phyloP scores from a whole-genome alignment of 1,140 invertebrate species.

The Drosophila athabasca region DNA sequence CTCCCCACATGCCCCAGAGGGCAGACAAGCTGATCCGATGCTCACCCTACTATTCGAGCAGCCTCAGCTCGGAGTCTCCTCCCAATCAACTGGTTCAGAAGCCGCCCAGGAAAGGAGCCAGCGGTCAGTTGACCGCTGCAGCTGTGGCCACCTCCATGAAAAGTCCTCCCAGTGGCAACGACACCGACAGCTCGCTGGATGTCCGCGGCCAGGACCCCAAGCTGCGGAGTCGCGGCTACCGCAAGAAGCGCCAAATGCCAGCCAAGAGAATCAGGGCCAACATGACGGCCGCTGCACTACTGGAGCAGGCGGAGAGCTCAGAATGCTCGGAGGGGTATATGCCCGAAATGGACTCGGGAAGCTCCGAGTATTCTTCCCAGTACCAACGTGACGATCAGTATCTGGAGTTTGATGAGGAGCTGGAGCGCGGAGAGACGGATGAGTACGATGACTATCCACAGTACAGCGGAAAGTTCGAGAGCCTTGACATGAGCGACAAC shows the following conservation, averaged over 20 bases:
- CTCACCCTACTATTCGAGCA: constrained; percentile 89
- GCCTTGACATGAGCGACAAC: constrained; percentile 86
- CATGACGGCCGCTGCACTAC: constrained; percentile 84
- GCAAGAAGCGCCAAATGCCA: constrained; percentile 86
- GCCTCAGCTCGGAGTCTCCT: constrained; percentile 88
- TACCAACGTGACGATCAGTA: constrained; percentile 84
- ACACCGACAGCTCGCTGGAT: constrained; percentile 88
- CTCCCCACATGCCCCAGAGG: constrained; percentile 81
- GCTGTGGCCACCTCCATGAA: constrained; percentile 84
- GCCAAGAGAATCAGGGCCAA: constrained; percentile 85
- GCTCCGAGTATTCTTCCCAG: constrained; percentile 85
- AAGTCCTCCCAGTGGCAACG: constrained; percentile 88
- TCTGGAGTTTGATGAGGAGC: constrained; percentile 84
- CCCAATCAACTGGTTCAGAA: constrained; percentile 86
- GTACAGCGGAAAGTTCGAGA: constrained; percentile 85
- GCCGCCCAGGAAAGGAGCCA: constrained; percentile 84
- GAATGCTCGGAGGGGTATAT: constrained; percentile 88
- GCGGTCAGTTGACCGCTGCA: constrained; percentile 41
- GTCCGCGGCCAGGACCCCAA: constrained; percentile 86
- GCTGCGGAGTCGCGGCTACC: constrained; percentile 86
- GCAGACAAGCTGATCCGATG: constrained; percentile 86
- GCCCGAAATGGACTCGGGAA: constrained; percentile 87
- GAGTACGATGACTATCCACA: constrained; percentile 82
- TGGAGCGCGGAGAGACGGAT: constrained; percentile 80
- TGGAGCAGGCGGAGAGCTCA: constrained; percentile 85